Percentiles rank a stretch among this genome's conserved stretches.
These are phyloP conservation scores for Cryptoleucopteryx plumbea DNA, from an alignment of 2,113 vertebrate species.

Conservation along the genomic window DNA sequence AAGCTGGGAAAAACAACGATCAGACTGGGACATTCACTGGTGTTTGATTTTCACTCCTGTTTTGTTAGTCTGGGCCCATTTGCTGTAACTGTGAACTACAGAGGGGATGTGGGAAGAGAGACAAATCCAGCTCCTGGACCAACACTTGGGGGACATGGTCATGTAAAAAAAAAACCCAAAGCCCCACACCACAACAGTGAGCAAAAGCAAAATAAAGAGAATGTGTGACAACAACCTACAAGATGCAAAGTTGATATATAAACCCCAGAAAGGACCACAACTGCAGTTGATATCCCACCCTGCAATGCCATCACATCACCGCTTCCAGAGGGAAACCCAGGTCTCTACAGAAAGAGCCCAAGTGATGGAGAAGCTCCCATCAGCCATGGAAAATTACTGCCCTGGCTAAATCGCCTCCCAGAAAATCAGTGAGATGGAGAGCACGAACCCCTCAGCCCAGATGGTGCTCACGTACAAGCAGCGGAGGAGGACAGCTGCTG, in stretches of 20 bases:
- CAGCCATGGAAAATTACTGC: not conserved
- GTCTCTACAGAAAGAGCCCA: not conserved
- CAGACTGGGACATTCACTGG: rapidly evolving
- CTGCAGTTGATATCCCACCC: not conserved
- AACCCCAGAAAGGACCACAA: not conserved
- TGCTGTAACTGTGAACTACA: not conserved
- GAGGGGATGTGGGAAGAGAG: not conserved
- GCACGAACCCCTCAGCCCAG: not conserved
- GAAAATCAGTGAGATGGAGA: not conserved
- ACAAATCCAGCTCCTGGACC: not conserved
- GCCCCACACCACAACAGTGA: rapidly evolving
- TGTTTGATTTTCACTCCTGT: not conserved
- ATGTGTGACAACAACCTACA: not conserved
- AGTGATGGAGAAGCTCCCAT: not conserved
- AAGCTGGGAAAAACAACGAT: not conserved
- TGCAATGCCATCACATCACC: not conserved
- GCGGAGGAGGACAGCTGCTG: not conserved
- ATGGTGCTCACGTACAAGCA: not conserved
- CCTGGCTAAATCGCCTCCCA: not conserved
- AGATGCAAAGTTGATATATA: not conserved
- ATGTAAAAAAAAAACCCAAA: not conserved
- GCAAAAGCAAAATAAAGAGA: not conserved
- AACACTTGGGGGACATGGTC: rapidly evolving
- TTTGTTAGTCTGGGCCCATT: not conserved
- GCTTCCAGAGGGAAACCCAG: not conserved